phyloP scores from a whole-genome alignment of 2,113 vertebrate genomes.

The Psephotus haematonotus region DNA sequence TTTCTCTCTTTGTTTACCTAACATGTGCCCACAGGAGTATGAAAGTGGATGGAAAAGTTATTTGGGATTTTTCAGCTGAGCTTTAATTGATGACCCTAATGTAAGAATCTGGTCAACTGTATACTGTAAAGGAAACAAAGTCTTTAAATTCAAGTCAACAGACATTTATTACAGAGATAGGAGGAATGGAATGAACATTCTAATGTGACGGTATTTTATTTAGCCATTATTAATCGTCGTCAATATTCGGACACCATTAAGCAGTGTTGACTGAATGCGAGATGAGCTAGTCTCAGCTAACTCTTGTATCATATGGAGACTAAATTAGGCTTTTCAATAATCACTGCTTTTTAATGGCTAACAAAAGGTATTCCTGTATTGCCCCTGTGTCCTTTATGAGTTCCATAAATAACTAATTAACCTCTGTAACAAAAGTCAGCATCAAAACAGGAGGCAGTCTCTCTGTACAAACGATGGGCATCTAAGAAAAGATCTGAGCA shows the following conservation, averaged over 20 bases:
- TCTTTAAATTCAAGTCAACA: neutral
- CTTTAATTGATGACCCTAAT: neutral
- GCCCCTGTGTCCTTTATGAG: slow-evolving; percentile 60
- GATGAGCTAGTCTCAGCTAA: slow-evolving; percentile 49
- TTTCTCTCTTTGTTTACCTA: neutral
- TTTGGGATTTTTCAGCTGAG: neutral
- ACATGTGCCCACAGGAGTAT: neutral
- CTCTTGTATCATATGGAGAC: slow-evolving; percentile 41
- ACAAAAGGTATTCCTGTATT: slow-evolving; percentile 65
- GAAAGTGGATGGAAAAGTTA: neutral
- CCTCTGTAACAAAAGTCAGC: slow-evolving; percentile 48
- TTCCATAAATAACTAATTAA: slow-evolving; percentile 77
- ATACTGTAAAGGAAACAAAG: neutral
- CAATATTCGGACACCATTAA: slow-evolving; percentile 41
- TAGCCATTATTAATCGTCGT: slow-evolving; percentile 29
- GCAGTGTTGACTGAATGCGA: slow-evolving; percentile 40
- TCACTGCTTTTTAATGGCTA: slow-evolving; percentile 62
- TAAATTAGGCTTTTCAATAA: slow-evolving; percentile 72
- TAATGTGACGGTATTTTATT: neutral
- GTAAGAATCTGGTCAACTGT: neutral
- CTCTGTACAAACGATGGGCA: neutral
- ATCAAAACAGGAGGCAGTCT: slow-evolving; percentile 50
- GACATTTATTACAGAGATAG: neutral
- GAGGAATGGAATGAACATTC: neutral
- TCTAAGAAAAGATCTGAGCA: slow-evolving; percentile 49